Evolutionary conservation across 2,888 invertebrate genomes (phyloP), one percentile per base, ranked within the genome.

Genomic region (Drosophila tanythrix): DNA sequence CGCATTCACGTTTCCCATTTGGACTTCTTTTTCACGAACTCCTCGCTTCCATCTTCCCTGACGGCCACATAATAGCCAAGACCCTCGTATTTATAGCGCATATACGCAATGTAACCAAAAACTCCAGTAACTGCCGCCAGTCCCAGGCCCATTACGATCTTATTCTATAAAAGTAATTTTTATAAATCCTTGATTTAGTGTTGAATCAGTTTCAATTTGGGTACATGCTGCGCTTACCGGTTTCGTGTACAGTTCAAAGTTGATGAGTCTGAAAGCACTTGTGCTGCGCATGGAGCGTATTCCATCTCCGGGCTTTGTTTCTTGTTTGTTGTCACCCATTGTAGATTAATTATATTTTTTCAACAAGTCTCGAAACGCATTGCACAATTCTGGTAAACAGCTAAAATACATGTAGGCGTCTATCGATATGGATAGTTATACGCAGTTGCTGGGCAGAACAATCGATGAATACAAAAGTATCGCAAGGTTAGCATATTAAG

Each of bases 211-310:
- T 43, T 27, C 0, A 31, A 31, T 31, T 21, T 55, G 27, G 21
- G 2, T n/a, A 7, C 25, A 25, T 15, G 1, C 4, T 33, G 6
- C 18, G n/a, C 96, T 95, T 94, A 98, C 98, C 72, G 98, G 98
- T 93, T 96, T 97, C 0, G 96, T 95, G 92, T 98, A 98, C 2
- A 98, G 94, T 93, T 98, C 98, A 93, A 97, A 98, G 93, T 98
- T 98, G 0, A 98, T 94, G 35, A 96, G 95, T 90, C 96, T 95
- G 92, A 98, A 98, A 36, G 97, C 94, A 81, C 94, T 95, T 4
- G 96, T 96, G 21, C 96, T 96, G 8, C 88, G 75, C 66, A 88
- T 71, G 21, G 84, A 82, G 1, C 88, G 76, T 56, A 90, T 79
- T 36, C 82, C 87, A n/a, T 89, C 91, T 2, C 91, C 91, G 4